Evolutionary conservation across 2,113 vertebrate genomes (phyloP).

Genomic region (Nannobrachium achirus): DNA sequence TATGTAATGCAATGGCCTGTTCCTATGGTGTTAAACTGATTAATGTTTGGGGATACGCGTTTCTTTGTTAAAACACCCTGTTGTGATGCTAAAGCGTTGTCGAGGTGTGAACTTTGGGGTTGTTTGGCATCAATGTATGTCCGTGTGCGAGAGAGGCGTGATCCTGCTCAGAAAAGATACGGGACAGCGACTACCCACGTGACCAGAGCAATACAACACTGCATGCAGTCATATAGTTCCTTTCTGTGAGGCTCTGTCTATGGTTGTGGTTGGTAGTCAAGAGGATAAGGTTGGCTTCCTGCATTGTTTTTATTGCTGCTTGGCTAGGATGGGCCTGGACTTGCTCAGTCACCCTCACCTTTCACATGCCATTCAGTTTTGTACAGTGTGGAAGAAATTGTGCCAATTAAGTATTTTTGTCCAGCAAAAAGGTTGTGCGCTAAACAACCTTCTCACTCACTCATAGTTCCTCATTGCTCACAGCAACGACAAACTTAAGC

Average conservation of each 20-base stretch:
- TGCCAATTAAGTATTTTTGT: too few species aligned
- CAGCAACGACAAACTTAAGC: neutral
- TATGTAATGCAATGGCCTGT: neutral
- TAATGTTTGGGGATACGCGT: too few species aligned
- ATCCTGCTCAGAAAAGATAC: too few species aligned
- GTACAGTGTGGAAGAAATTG: neutral
- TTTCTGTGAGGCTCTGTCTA: neutral
- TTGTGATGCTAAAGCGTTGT: too few species aligned
- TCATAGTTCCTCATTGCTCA: neutral
- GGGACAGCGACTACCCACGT: neutral
- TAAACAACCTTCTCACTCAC: neutral
- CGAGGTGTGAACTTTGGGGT: too few species aligned
- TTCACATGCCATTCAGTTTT: neutral
- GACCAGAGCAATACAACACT: too few species aligned
- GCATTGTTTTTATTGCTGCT: conserved; percentile 5
- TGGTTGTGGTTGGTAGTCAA: neutral
- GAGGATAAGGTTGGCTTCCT: neutral
- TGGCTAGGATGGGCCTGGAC: conserved; percentile 1
- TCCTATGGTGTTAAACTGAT: neutral
- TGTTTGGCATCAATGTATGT: too few species aligned
- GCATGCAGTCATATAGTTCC: neutral
- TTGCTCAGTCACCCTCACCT: neutral
- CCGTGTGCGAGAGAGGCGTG: too few species aligned
- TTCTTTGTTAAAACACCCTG: too few species aligned
- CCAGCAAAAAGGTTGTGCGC: neutral